These are phyloP conservation scores for Plectrocnemia conspersa DNA, from an alignment of 1,140 invertebrate genomes.

Conservation along the genomic window DNA sequence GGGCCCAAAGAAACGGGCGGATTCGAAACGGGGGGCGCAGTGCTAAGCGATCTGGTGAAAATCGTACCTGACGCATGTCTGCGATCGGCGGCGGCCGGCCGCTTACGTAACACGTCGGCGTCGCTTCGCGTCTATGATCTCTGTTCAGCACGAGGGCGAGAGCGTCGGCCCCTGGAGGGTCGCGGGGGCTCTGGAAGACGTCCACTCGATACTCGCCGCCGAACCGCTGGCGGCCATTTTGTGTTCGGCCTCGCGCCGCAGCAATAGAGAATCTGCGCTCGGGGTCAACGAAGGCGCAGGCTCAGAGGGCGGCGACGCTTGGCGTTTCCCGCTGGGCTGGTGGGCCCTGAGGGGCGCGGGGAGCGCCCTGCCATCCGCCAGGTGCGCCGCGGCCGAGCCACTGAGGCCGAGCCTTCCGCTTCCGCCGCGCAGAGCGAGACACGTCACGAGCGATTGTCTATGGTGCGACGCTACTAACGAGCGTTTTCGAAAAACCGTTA, in stretches of 20 bases:
- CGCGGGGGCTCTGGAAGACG: background rate
- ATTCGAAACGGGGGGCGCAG: background rate
- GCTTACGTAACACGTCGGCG: conserved; percentile 9
- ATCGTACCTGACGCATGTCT: conserved; percentile 10
- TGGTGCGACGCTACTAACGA: background rate
- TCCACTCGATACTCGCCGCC: background rate
- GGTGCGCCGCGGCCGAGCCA: conserved; percentile 4
- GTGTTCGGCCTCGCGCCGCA: conserved; percentile 12
- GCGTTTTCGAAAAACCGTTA: too few species aligned
- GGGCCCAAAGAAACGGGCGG: background rate
- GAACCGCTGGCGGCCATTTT: background rate
- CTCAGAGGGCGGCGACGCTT: background rate
- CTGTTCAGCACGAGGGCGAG: too few species aligned
- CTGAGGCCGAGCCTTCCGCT: conserved; percentile 7
- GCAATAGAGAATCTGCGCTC: background rate
- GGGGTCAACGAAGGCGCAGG: conserved; percentile 1
- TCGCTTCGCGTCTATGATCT: too few species aligned
- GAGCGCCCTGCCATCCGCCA: background rate
- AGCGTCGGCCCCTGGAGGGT: background rate
- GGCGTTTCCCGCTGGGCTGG: background rate
- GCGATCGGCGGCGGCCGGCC: background rate
- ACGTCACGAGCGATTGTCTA: background rate
- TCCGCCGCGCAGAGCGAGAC: background rate
- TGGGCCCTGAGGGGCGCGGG: background rate
- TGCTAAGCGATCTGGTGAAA: background rate